These are phyloP conservation scores for Sparus aurata DNA, from an alignment of 2,797 vertebrate genomes.

Conservation along the genomic window DNA sequence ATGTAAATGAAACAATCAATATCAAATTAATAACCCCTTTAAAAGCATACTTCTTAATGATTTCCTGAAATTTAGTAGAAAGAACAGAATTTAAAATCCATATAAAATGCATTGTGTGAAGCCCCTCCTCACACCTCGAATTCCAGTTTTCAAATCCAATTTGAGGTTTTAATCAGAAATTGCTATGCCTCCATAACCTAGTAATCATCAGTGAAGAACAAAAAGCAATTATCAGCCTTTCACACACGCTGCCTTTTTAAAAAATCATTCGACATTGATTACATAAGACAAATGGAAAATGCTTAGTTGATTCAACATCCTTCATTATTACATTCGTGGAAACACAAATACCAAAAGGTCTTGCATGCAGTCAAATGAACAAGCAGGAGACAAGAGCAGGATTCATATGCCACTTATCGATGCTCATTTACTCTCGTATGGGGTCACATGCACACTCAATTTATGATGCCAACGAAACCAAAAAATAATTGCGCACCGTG, in stretches of 20 bases:
- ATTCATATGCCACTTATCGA: slow-evolving; percentile 47
- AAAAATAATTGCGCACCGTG: slow-evolving; percentile 57
- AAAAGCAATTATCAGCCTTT: slow-evolving; percentile 82
- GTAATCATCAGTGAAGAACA: slow-evolving; percentile 80
- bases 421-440: slow-evolving; percentile 46
- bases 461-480: slow-evolving; percentile 49
- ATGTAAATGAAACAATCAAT: slow-evolving; percentile 77
- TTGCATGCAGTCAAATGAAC: slow-evolving; percentile 38
- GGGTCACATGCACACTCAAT: slow-evolving; percentile 40
- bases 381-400: slow-evolving; percentile 40
- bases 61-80: slow-evolving; percentile 63
- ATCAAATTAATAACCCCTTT: slow-evolving; percentile 72
- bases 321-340: slow-evolving; percentile 50
- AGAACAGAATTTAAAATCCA: slow-evolving; percentile 62
- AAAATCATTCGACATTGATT: slow-evolving; percentile 70
- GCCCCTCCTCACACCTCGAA: slow-evolving; percentile 61
- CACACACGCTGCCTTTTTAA: slow-evolving; percentile 62
- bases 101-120: slow-evolving; percentile 38
- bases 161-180: slow-evolving; percentile 81
- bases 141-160: slow-evolving; percentile 77
- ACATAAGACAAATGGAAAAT: slow-evolving; percentile 76
- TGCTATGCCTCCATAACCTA: slow-evolving; percentile 78
- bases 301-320: slow-evolving; percentile 63
- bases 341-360: slow-evolving; percentile 60
- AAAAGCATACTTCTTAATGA: slow-evolving; percentile 61